Base-by-base conservation (phyloP, 2,888 invertebrate genomes). In the Sylvicola cinctus region DNA sequence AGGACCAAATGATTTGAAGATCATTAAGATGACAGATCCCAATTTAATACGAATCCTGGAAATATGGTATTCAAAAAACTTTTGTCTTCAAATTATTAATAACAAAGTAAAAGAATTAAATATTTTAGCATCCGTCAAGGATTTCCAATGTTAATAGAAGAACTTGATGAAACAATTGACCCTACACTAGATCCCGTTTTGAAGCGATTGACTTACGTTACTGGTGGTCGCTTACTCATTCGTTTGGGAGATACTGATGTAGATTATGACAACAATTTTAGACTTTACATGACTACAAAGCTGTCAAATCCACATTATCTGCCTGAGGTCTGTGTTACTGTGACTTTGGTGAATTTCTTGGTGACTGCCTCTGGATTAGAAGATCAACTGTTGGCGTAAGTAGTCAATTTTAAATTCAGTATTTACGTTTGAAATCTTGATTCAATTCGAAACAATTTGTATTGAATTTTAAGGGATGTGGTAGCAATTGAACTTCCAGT, bases 291-390 rank as follows among this genome's bases (percentile, higher is more conserved):
- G 49, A 90, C 90, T 1, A 87, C 90, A 2, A 90, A 90, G 56
- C 60, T 90, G 36, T 70, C 85, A 0, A 91, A 91, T 62, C 93
- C 93, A 0, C 90, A 90, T 60, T 91, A 88, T 55, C 58, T 90
- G 40, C 91, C 91, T 0, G 90, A 91, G 55, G 72, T 88, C 39
- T 87, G 90, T 49, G 85, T 85, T 38, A 84, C 87, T 62, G 90
- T 90, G 2, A 85, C 87, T 0, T 63, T 93, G 10, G 78, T 93
- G 6, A 91, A 93, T 59, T 93, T 93, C 51, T 80, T 88, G 34
- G 90, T 91, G 25, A 90, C 90, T 0, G 70, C 75, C 1, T 75
- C 75, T 30, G 91, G 91, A 3, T 61, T 93, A 3, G 90, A 91
- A 53, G 91, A 91, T 55, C 91, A 91, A 51, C 59, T 93, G 27